These are phyloP conservation scores for Elachura formosa DNA, from an alignment of 2,113 vertebrate genomes.

Conservation along the genomic window DNA sequence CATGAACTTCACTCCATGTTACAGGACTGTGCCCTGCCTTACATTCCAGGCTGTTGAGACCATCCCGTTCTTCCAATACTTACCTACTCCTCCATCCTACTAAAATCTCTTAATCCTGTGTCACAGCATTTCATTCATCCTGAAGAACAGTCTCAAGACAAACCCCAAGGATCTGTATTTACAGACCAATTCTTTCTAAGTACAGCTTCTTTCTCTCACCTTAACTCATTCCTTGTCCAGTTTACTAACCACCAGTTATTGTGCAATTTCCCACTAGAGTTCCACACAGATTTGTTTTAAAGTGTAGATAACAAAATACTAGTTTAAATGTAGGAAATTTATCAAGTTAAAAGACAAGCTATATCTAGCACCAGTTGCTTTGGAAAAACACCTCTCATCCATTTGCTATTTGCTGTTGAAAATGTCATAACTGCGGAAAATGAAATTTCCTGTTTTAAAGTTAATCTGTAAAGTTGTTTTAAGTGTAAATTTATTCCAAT, in stretches of 20 bases:
- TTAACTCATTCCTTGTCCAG: not conserved
- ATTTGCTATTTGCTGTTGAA: not conserved
- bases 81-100: not conserved
- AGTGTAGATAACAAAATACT: not conserved
- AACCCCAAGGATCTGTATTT: not conserved
- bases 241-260: not conserved
- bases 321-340: too few species aligned
- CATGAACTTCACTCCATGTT: not conserved
- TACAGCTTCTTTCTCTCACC: not conserved
- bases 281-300: not conserved
- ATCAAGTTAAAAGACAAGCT: not conserved
- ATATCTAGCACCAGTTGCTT: not conserved
- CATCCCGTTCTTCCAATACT: not conserved
- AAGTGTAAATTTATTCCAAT: too few species aligned
- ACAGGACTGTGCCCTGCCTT: not conserved
- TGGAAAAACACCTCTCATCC: not conserved
- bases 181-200: not conserved
- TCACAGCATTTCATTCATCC: not conserved
- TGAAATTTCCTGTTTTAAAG: too few species aligned
- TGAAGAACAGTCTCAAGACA: not conserved
- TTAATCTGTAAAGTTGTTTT: too few species aligned
- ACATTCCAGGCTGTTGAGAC: too few species aligned
- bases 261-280: not conserved
- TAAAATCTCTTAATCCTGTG: not conserved
- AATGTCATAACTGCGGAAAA: too few species aligned